Percentiles rank a stretch among this genome's conserved stretches.
Evolutionary conservation across 2,888 invertebrate genomes (phyloP).

Genomic region (Drosophila monieri): DNA sequence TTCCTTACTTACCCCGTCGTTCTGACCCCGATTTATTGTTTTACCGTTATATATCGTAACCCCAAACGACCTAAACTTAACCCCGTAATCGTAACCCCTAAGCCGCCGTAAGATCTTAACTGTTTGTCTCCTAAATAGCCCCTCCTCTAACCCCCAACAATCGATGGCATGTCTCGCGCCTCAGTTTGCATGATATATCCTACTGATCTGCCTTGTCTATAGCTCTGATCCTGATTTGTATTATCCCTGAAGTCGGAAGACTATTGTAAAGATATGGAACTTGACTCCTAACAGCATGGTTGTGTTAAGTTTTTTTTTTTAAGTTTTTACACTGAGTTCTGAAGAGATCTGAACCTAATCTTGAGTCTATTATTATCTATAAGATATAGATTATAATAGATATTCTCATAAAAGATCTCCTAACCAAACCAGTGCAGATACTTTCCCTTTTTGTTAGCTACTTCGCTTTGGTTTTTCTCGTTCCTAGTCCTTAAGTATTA

Average conservation of each 20-base stretch:
- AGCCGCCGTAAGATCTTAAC: constrained; percentile 31
- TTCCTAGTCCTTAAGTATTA: constrained; percentile 58
- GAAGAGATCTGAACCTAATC: no score
- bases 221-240: background rate
- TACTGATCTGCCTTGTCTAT: constrained; percentile 15
- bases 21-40: constrained; percentile 34
- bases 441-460: constrained; percentile 21
- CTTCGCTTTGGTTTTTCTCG: constrained; percentile 63
- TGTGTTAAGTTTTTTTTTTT: constrained; percentile 47
- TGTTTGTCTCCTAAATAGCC: constrained; percentile 19
- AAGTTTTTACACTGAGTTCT: constrained; percentile 9
- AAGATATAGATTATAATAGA: no score
- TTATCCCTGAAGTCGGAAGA: constrained; percentile 6
- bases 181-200: constrained; percentile 51
- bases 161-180: constrained; percentile 48
- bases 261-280: constrained; percentile 8
- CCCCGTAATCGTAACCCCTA: constrained; percentile 30
- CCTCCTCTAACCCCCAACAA: constrained; percentile 1
- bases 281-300: constrained; percentile 56
- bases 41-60: constrained; percentile 36
- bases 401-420: no score
- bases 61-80: constrained; percentile 8
- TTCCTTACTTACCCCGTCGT: constrained; percentile 15
- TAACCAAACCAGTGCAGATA: constrained; percentile 13
- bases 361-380: no score